Base-by-base conservation (phyloP, 2,888 invertebrate species). In the Rotaria macrura region DNA sequence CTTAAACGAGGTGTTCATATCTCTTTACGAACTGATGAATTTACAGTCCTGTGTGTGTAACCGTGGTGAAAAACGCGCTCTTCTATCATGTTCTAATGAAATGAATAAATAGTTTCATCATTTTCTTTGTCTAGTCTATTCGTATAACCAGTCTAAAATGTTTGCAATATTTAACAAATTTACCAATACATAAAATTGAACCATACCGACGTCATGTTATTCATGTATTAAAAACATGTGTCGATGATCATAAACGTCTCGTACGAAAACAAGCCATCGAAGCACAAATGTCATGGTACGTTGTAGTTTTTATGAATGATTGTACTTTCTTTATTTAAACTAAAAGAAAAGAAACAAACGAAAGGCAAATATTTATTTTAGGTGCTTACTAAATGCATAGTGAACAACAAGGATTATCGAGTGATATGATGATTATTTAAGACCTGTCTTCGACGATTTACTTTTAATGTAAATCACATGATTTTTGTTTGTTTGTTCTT, bases 271-370 rank as follows among this genome's bases (percentile, higher is more conserved):
- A 79, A 79, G 79, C 79, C 4, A n/a, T 79, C 5, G 43, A 43
- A 43, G n/a, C 79, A 12, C 79, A 79, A 79, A 79, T 79, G 79
- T 23, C 40, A 25, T 79, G 79, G 79, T 79, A 79, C n/a, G n/a
- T n/a, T n/a, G n/a, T n/a, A 79, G 23, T 4, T 43, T 79, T 0
- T 40, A 12, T 79, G 4, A 0, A 65, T 20, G 20, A 7, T 20
- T 79, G 25, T 79, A 43, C 9, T 52, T 52, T 52, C 3, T 23
- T 23, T 23, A 1, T 52, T 23, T 49, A 49, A 17, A 49, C n/a
- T n/a, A n/a, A n/a, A n/a, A n/a, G n/a, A n/a, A n/a, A n/a, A n/a
- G n/a, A 49, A 49, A 52, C 0, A 52, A 23, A 52, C 20, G 23
- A 7, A 79, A 43, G 12, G 34, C 12, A 79, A n/a, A n/a, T 79